These are phyloP conservation scores for Limenitis camilla DNA, from an alignment of 2,888 invertebrate genomes.

Conservation along the genomic window DNA sequence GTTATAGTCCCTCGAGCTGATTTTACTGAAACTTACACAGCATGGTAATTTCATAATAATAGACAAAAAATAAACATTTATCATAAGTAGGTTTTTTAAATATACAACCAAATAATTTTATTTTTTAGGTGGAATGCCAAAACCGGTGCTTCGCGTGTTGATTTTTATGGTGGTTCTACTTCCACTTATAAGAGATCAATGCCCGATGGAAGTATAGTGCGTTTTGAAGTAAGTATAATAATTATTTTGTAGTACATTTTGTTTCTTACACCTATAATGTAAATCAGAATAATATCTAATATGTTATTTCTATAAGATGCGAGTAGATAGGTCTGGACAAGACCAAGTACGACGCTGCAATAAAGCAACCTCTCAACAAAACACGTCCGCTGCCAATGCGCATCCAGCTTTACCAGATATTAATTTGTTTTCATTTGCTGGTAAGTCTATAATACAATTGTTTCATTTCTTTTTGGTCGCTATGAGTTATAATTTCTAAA, in stretches of 20 bases:
- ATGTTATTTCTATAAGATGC: slow-evolving; percentile 31
- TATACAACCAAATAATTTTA: background rate
- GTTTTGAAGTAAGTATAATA: slow-evolving; percentile 34
- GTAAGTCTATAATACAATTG: slow-evolving; percentile 26
- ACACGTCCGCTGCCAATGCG: slow-evolving; percentile 32
- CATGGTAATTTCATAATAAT: slow-evolving; percentile 32
- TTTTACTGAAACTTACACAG: slow-evolving; percentile 48
- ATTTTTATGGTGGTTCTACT: slow-evolving; percentile 49
- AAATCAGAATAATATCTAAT: background rate
- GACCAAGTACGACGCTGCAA: slow-evolving; percentile 38
- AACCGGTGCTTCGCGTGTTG: slow-evolving; percentile 47
- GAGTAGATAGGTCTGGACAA: slow-evolving; percentile 42
- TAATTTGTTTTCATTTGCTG: slow-evolving; percentile 42
- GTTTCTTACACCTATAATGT: background rate
- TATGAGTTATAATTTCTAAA: too few species aligned
- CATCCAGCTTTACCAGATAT: slow-evolving; percentile 50
- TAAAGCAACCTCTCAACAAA: slow-evolving; percentile 28
- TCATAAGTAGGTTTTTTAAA: background rate
- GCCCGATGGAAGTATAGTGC: slow-evolving; percentile 37
- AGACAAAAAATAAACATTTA: too few species aligned
- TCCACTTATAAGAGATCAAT: slow-evolving; percentile 37
- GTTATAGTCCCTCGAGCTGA: slow-evolving; percentile 48
- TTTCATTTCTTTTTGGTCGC: too few species aligned
- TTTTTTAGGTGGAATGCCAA: slow-evolving; percentile 47
- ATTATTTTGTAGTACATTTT: background rate